These are phyloP conservation scores for Scolanthus callimorphus DNA, from an alignment of 92 coral and sea anemone genomes.

Conservation along the genomic window DNA sequence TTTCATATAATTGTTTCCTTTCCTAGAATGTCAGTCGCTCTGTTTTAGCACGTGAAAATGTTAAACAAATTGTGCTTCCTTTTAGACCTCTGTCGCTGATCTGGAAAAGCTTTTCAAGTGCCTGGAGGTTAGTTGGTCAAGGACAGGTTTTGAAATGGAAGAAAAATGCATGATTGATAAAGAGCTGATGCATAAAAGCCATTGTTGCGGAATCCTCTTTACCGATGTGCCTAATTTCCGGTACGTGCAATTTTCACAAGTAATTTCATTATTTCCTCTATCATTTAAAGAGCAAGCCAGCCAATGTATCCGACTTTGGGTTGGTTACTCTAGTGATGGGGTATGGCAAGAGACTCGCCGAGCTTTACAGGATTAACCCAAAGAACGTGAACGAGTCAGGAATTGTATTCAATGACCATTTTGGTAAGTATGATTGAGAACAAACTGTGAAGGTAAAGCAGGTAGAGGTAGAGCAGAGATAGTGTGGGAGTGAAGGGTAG, in stretches of 20 bases:
- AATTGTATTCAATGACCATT: background rate
- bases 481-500: no score
- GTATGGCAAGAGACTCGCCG: slow-evolving; percentile 1
- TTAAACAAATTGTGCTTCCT: background rate
- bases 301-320: slow-evolving; percentile 12
- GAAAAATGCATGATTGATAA: no score
- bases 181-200: no score
- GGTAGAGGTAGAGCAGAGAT: no score
- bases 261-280: background rate
- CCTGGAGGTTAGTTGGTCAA: background rate
- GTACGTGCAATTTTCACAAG: background rate
- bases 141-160: no score
- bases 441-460: background rate
- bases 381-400: background rate
- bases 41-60: background rate
- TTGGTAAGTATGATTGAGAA: slow-evolving; percentile 27
- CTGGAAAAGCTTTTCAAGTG: background rate
- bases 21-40: background rate
- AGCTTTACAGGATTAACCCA: background rate
- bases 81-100: background rate
- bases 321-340: slow-evolving; percentile 1
- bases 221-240: no score
- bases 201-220: no score
- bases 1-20: no score
- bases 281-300: slow-evolving; percentile 19